Evolutionary conservation across 2,113 vertebrate species (phyloP).

Genomic region (Galemys pyrenaicus): DNA sequence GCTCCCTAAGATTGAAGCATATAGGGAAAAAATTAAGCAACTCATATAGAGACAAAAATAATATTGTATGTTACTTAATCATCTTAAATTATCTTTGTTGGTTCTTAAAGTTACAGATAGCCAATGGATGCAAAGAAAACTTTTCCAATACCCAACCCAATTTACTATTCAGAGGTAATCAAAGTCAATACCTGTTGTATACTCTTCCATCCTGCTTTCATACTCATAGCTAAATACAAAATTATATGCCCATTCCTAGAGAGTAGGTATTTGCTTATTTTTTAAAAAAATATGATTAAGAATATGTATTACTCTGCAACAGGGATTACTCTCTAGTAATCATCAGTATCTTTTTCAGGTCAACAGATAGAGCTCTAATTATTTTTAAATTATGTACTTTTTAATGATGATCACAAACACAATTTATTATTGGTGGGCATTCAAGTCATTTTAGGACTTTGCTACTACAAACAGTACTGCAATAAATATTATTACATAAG

Average conservation of each 20-base stretch:
- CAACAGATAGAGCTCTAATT: neutral
- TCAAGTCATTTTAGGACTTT: neutral
- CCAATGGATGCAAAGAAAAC: neutral
- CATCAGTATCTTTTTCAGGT: neutral
- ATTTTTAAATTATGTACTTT: neutral
- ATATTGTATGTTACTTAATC: neutral
- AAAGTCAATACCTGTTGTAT: neutral
- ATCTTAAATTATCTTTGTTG: neutral
- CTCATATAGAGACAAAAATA: neutral
- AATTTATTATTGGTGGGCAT: neutral
- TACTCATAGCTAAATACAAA: neutral
- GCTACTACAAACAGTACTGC: neutral
- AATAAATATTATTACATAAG: neutral
- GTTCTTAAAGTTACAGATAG: slow-evolving; percentile 41
- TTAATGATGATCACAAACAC: neutral
- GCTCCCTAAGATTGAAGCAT: neutral
- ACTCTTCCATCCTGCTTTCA: neutral
- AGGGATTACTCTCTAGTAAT: neutral
- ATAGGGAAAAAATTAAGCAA: neutral
- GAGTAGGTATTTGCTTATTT: neutral
- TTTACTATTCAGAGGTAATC: neutral
- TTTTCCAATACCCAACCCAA: neutral
- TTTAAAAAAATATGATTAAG: neutral
- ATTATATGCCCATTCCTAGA: neutral
- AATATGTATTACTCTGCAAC: neutral